Base-by-base conservation (phyloP, 2,888 invertebrate species). In the Kryphioiulus occultus region DNA sequence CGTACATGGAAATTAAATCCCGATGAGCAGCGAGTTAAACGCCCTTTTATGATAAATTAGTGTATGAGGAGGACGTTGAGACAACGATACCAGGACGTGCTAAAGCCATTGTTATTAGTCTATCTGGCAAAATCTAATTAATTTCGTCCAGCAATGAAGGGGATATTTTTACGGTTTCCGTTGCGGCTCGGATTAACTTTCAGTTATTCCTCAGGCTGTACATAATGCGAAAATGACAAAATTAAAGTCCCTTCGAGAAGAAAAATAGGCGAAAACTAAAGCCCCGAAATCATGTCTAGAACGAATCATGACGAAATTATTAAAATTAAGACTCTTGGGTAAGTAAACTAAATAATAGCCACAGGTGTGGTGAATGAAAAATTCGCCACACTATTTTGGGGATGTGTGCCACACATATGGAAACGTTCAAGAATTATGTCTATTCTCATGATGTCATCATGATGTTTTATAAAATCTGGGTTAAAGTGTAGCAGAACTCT, bases 41-140 rank as follows among this genome's bases (percentile, higher is more conserved):
- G 68, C 68, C 68, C 68, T 59, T 68, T 68, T 68, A 68, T 12
- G 68, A 68, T 68, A 26, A 68, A 68, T 68, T 68, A 68, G 68
- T n/a, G 1, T n/a, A n/a, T n/a, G 26, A 22, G 68, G 0, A 19
- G 59, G 59, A n/a, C n/a, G 59, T n/a, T 59, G 2, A n/a, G 7
- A 19, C n/a, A n/a, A 4, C 5, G 59, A 59, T 12, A 53, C n/a
- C 19, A 44, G 9, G 9, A n/a, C 7, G 53, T 53, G 53, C 68
- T 68, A 68, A 68, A 68, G 26, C 68, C 26, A 68, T 68, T 68
- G 68, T 68, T 68, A 68, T 26, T 68, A 26, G 68, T 68, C 22
- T n/a, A 26, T 68, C 22, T 68, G 26, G 68, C 68, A 68, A 26
- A 68, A 68, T 68, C 26, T 68, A 68, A 68, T 68, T 68, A 68